Evolutionary conservation across 2,797 vertebrate species (phyloP).

Genomic region (Podargus strigoides): DNA sequence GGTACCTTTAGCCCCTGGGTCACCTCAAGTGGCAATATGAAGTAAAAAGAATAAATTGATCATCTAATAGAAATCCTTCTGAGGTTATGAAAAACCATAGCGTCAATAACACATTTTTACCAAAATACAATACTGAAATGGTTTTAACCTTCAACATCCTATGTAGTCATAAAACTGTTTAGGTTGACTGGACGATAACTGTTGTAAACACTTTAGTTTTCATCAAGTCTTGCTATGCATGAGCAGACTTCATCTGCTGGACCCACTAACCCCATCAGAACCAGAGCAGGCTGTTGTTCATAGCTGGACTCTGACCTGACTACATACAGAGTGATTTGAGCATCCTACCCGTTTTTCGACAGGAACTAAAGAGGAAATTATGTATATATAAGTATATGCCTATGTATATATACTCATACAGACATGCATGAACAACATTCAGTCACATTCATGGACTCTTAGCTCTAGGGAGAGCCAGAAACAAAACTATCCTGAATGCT

Average conservation of each 20-base stretch:
- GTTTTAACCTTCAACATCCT: slow-evolving; percentile 17
- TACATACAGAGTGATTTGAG: background rate
- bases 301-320: background rate
- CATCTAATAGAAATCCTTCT: background rate
- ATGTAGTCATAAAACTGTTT: background rate
- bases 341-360: background rate
- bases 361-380: background rate
- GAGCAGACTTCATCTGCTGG: background rate
- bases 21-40: background rate
- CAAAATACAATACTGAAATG: background rate
- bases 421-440: background rate
- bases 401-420: background rate
- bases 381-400: too few species aligned
- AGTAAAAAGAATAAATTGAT: slow-evolving; percentile 10
- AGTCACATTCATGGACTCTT: background rate
- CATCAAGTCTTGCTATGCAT: background rate
- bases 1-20: background rate
- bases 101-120: background rate
- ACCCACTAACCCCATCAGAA: background rate
- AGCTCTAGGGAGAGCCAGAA: background rate
- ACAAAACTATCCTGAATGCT: background rate
- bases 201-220: slow-evolving; percentile 24
- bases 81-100: background rate
- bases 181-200: background rate
- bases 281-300: background rate